Evolutionary conservation across 2,113 vertebrate genomes (phyloP).

Genomic region (Acrocephalus kingi): DNA sequence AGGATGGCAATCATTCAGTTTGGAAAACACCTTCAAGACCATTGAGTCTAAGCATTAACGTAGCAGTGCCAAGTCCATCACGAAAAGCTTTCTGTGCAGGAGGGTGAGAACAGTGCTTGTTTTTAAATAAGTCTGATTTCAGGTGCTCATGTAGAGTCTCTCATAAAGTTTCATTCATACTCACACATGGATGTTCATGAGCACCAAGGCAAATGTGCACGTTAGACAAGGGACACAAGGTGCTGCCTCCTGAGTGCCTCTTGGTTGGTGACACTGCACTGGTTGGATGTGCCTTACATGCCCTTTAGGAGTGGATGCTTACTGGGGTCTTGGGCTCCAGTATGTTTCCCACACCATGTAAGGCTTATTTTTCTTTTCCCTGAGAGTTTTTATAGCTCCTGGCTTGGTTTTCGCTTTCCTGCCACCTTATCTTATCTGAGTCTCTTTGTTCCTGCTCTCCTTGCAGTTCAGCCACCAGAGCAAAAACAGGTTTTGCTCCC

Average conservation of each 20-base stretch:
- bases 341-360: not conserved
- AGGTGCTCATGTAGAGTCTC: not conserved
- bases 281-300: not conserved
- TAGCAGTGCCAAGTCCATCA: not conserved
- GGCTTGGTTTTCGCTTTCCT: not conserved
- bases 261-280: not conserved
- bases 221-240: not conserved
- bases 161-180: not conserved
- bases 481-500: accelerated
- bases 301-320: not conserved
- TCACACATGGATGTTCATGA: not conserved
- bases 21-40: not conserved
- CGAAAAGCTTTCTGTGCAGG: not conserved
- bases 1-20: not conserved
- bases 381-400: not conserved
- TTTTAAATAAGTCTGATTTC: not conserved
- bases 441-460: not conserved
- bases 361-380: not conserved
- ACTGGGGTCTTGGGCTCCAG: not conserved
- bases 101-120: not conserved
- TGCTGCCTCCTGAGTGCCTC: not conserved
- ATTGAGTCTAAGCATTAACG: not conserved
- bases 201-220: not conserved
- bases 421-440: not conserved
- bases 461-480: not conserved